These are phyloP conservation scores for Megastigmus dorsalis DNA, from an alignment of 2,888 invertebrate genomes.

Conservation along the genomic window DNA sequence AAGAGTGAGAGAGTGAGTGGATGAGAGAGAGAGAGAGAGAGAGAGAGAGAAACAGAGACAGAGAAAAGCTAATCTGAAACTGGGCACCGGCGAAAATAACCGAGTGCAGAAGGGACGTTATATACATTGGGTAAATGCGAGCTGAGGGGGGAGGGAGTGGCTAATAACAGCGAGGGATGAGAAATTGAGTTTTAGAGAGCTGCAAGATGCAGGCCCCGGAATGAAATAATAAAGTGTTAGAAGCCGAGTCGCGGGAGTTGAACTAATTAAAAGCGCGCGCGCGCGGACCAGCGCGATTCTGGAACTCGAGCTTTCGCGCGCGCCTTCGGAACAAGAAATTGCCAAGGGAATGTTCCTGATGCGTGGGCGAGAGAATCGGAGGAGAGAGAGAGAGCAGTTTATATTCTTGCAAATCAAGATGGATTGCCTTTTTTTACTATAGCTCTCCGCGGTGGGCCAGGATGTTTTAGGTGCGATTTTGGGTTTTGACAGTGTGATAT, in stretches of 20 bases:
- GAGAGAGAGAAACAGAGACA: background rate
- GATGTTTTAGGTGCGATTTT: too few species aligned
- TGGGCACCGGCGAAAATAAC: too few species aligned
- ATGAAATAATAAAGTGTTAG: constrained; percentile 54
- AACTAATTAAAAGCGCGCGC: constrained; percentile 43
- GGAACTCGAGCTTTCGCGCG: constrained; percentile 19
- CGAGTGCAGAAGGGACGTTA: too few species aligned
- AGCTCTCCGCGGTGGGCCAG: too few species aligned
- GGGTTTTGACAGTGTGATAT: too few species aligned
- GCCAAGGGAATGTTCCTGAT: background rate
- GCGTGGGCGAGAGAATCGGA: too few species aligned
- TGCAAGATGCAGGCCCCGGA: constrained; percentile 30
- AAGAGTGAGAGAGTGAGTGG: too few species aligned
- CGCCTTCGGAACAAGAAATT: background rate
- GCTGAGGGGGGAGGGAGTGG: too few species aligned
- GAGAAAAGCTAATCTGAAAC: too few species aligned
- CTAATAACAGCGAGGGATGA: constrained; percentile 24
- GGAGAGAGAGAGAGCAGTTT: too few species aligned
- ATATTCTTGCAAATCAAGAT: constrained; percentile 8
- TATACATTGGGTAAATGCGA: too few species aligned
- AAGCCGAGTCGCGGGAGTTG: constrained; percentile 4
- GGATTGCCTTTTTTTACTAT: too few species aligned
- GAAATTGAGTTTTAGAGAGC: constrained; percentile 41
- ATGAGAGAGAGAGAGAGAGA: background rate
- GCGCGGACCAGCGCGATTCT: constrained; percentile 24